These are phyloP conservation scores for Tetragonisca angustula DNA, from an alignment of 2,888 invertebrate species.

Conservation along the genomic window DNA sequence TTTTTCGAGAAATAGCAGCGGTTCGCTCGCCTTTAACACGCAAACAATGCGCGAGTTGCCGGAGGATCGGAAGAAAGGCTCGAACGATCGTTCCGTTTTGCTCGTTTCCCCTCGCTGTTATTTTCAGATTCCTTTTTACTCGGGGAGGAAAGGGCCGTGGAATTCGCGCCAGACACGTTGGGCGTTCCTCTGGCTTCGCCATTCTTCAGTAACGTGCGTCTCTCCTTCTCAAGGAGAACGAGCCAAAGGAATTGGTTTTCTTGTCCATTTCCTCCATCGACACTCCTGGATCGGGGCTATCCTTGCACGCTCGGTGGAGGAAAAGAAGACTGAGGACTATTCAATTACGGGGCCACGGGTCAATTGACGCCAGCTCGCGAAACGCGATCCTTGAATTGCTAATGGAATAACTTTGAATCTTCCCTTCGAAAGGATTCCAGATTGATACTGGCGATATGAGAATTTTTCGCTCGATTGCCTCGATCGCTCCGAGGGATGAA, in stretches of 20 bases:
- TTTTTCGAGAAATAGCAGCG: background rate
- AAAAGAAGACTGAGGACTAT: conserved; percentile 11
- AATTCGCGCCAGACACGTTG: background rate
- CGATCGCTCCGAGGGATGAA: no score
- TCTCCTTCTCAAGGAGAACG: background rate
- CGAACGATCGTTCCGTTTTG: conserved; percentile 27
- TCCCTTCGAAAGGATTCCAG: background rate
- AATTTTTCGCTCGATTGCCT: background rate
- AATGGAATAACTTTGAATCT: conserved; percentile 12
- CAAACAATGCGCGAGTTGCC: conserved; percentile 33
- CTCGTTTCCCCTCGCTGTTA: conserved; percentile 47
- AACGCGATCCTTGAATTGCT: background rate
- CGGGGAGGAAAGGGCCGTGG: background rate
- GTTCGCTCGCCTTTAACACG: conserved; percentile 30
- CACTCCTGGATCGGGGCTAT: background rate
- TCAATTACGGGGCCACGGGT: conserved; percentile 28
- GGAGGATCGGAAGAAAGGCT: background rate
- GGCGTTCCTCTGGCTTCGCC: conserved; percentile 21
- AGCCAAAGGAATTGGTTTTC: conserved; percentile 31
- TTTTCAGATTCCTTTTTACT: conserved; percentile 41
- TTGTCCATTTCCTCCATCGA: conserved; percentile 40
- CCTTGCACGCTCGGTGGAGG: background rate
- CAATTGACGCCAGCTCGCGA: background rate
- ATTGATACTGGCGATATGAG: background rate
- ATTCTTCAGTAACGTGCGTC: conserved; percentile 27